Conservation (phyloP, 1,140 invertebrate species). For the Drosophila sturtevanti region DNA sequence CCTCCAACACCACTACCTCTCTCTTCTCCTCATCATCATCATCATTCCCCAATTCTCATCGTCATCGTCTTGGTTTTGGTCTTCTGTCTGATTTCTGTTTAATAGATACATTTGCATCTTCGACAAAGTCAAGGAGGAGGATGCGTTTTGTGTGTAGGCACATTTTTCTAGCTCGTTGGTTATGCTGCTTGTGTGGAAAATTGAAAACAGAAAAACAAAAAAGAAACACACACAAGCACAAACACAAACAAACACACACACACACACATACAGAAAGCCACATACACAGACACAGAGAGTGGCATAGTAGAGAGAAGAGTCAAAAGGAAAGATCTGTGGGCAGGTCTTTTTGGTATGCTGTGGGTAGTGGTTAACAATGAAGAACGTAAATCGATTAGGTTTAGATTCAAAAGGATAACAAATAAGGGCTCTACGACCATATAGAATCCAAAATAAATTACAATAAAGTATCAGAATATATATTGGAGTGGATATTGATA, state of each 20-base stretch:
- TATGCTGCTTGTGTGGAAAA: slow-evolving; percentile 73
- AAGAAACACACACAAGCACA: background rate
- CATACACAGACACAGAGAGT: background rate
- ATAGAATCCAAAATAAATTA: too few species aligned
- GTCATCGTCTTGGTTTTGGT: slow-evolving; percentile 12
- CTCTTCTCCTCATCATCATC: background rate
- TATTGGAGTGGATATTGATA: too few species aligned
- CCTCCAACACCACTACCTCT: too few species aligned
- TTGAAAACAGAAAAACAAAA: slow-evolving; percentile 38
- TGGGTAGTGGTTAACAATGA: slow-evolving; percentile 36
- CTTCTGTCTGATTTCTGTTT: slow-evolving; percentile 73
- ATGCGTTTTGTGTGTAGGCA: slow-evolving; percentile 58
- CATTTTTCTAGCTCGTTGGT: slow-evolving; percentile 75
- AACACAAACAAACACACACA: background rate
- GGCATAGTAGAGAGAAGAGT: background rate
- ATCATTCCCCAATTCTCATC: background rate
- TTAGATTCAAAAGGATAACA: background rate
- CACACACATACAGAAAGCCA: background rate
- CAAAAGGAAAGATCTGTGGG: slow-evolving; percentile 16
- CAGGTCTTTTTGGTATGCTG: slow-evolving; percentile 48
- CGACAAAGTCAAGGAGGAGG: slow-evolving; percentile 33
- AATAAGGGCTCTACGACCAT: background rate
- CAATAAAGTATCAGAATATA: too few species aligned
- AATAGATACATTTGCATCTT: slow-evolving; percentile 78
- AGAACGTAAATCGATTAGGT: slow-evolving; percentile 36